phyloP scores from a whole-genome alignment of 1,140 invertebrate species.

The Lepidotrigona ventralis region DNA sequence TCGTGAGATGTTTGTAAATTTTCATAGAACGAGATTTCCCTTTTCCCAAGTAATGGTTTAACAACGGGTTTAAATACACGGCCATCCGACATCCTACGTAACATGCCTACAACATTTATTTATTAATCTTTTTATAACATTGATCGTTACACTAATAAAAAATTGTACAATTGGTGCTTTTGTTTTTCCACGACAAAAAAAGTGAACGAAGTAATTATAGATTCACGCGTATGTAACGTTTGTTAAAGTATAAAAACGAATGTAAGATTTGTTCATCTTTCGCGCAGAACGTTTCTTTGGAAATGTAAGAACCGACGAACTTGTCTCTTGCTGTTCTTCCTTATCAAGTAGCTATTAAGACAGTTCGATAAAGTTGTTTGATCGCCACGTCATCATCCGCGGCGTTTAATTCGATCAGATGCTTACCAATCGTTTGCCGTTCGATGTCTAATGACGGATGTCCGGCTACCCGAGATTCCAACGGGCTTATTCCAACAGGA shows the following conservation, averaged over 20 bases:
- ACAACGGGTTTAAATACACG: constrained; percentile 87
- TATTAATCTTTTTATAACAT: background rate
- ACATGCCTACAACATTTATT: constrained; percentile 81
- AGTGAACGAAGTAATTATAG: background rate
- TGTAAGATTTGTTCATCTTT: no score
- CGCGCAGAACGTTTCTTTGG: background rate
- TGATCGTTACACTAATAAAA: background rate
- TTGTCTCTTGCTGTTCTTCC: background rate
- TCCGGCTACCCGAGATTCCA: constrained; percentile 86
- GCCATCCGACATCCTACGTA: constrained; percentile 82
- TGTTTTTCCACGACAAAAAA: background rate
- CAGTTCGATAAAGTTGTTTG: background rate
- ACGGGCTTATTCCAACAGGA: constrained; percentile 66
- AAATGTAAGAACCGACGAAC: background rate
- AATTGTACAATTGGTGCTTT: background rate
- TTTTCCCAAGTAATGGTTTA: constrained; percentile 84
- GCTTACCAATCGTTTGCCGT: constrained; percentile 81
- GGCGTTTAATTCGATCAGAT: constrained; percentile 12
- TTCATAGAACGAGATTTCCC: constrained; percentile 88
- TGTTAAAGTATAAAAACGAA: no score
- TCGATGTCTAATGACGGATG: constrained; percentile 81
- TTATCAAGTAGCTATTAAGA: background rate
- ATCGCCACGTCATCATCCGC: background rate
- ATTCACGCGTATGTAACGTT: background rate
- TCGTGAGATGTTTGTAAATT: constrained; percentile 79